These are phyloP conservation scores for Cryptocheilus praepositus DNA, from an alignment of 2,888 invertebrate genomes.

Conservation along the genomic window DNA sequence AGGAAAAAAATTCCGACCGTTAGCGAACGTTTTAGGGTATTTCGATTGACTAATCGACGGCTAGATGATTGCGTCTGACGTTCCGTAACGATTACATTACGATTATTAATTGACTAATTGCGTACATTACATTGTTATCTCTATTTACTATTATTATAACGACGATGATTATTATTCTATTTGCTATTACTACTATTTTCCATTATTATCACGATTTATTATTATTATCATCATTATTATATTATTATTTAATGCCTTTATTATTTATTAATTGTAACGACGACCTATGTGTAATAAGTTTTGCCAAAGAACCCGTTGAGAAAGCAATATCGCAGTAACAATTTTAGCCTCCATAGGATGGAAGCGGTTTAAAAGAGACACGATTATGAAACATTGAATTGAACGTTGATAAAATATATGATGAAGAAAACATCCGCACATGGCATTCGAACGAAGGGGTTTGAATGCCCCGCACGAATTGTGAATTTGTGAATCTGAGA, in stretches of 20 bases:
- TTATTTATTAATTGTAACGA: conserved; percentile 73
- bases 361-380: conserved; percentile 35
- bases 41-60: no score
- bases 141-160: conserved; percentile 47
- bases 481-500: conserved; percentile 36
- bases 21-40: no score
- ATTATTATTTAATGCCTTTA: conserved; percentile 70
- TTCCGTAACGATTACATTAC: conserved; percentile 39
- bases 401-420: neutral
- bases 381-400: conserved; percentile 14
- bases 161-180: conserved; percentile 43
- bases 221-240: conserved; percentile 60
- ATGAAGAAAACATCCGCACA: conserved; percentile 16
- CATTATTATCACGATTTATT: conserved; percentile 52
- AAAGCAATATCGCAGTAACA: conserved; percentile 63
- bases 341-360: conserved; percentile 53
- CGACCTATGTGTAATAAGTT: conserved; percentile 75
- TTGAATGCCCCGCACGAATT: conserved; percentile 19
- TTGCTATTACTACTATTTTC: conserved; percentile 28
- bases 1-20: neutral
- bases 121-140: conserved; percentile 36
- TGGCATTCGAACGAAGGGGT: conserved; percentile 37
- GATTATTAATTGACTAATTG: conserved; percentile 46
- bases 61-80: conserved; percentile 27
- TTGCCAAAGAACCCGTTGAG: conserved; percentile 72